phyloP scores from a whole-genome alignment of 2,797 vertebrate species.

The Melopsittacus undulatus region DNA sequence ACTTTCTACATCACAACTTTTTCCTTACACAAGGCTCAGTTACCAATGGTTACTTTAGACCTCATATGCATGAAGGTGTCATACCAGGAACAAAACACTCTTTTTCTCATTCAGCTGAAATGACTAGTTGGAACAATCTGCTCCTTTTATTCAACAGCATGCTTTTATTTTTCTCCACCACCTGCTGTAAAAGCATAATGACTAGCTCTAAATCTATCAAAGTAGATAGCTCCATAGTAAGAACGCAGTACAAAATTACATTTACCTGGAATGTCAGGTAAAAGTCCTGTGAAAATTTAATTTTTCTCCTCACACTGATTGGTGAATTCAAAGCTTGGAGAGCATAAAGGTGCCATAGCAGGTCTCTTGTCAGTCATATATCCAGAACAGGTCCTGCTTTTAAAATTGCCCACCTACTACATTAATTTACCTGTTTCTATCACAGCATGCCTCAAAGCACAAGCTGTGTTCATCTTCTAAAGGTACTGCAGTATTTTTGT shows the following conservation, averaged over 20 bases:
- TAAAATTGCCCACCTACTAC: background rate
- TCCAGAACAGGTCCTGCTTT: background rate
- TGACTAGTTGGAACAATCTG: background rate
- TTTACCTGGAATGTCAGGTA: background rate
- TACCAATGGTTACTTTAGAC: background rate
- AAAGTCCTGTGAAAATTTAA: background rate
- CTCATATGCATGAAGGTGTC: background rate
- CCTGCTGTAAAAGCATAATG: conserved; percentile 32
- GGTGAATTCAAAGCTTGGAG: background rate
- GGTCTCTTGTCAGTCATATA: background rate
- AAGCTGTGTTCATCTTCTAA: background rate
- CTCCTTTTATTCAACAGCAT: background rate
- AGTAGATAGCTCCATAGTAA: background rate
- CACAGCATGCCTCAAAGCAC: background rate
- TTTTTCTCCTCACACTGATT: background rate
- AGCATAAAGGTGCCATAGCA: background rate
- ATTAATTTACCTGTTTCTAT: background rate
- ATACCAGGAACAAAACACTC: background rate
- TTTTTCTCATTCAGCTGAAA: background rate
- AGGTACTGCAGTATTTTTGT: background rate
- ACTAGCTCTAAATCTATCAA: conserved; percentile 26
- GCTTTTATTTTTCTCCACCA: background rate
- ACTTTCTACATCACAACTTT: background rate
- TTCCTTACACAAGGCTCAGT: background rate
- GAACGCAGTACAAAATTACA: background rate